phyloP scores from a whole-genome alignment of 2,888 invertebrate genomes.

The Druceiella hillmani region DNA sequence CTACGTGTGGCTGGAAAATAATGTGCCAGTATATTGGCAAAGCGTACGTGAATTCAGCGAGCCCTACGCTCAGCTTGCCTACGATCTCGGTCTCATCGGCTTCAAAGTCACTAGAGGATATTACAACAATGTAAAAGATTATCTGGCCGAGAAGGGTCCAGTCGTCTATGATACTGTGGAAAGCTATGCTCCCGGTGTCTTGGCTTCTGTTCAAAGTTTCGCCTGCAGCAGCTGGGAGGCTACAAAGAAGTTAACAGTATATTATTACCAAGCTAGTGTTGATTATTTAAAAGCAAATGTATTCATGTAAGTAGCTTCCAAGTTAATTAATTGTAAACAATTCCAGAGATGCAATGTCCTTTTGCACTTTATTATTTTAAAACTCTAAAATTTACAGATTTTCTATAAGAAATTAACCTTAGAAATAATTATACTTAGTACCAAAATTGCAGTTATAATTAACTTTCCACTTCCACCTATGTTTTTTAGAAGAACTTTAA shows the following conservation, averaged over 20 bases:
- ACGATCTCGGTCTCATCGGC: conserved; percentile 51
- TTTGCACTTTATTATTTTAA: too few species aligned
- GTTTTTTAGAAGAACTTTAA: too few species aligned
- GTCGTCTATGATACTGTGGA: conserved; percentile 52
- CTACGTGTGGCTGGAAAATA: conserved; percentile 62
- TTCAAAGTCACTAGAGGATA: conserved; percentile 47
- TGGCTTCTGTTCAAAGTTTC: conserved; percentile 55
- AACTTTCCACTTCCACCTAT: too few species aligned
- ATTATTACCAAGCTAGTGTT: conserved; percentile 48
- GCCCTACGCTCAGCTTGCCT: conserved; percentile 57
- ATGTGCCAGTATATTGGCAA: conserved; percentile 62
- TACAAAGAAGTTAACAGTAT: conserved; percentile 42
- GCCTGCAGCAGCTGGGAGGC: conserved; percentile 39
- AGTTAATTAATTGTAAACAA: too few species aligned
- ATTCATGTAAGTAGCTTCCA: conserved; percentile 81
- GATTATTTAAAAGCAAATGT: conserved; percentile 68
- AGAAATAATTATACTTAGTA: too few species aligned
- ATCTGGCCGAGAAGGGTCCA: conserved; percentile 46
- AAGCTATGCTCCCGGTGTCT: conserved; percentile 65
- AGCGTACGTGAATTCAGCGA: conserved; percentile 48
- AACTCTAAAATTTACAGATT: too few species aligned
- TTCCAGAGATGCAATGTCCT: too few species aligned
- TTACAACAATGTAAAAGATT: conserved; percentile 46
- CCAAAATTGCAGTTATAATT: too few species aligned
- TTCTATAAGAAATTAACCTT: too few species aligned